Base-by-base conservation (phyloP, 2,888 invertebrate genomes). In the Horisme vitalbata region DNA sequence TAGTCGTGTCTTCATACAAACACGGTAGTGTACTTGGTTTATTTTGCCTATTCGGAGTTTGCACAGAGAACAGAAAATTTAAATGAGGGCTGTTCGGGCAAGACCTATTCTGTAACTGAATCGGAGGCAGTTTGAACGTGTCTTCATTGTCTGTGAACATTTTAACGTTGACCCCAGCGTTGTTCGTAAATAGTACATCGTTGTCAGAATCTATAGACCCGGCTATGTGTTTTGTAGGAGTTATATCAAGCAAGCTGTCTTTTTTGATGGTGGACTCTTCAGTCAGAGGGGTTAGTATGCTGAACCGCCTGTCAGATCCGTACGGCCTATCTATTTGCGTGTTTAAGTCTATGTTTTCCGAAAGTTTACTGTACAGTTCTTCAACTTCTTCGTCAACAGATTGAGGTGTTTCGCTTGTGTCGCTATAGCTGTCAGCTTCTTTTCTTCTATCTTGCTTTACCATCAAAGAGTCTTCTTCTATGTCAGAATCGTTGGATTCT, bases 401-500 rank as follows among this genome's bases (percentile, higher is more conserved):
- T 44, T 69, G 73, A 1, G 77, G 69, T 3, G 75, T 59, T 20
- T 63, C 69, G 50, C 70, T 75, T 0, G 52, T 56, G n/a, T 75
- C 75, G 41, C 73, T 77, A 6, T 50, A 43, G 20, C 56, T 57
- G 6, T 64, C 64, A 21, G 9, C 46, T 18, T 57, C 54, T 3
- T 34, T 38, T 24, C 52, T 56, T 2, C 2, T 35, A 15, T 63
- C 59, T 30, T 38, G 53, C 12, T 55, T 55, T 57, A 72, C 75
- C 57, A 73, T 72, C n/a, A 87, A 65, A 1, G 87, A 88, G 53
- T 87, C 87, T 50, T 78, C 79, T 39, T 86, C 87, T 1, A 85
- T 64, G 45, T 85, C 81, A 2, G 76, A 69, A 41, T 34, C 30
- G n/a, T 57, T 60, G 2, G 71, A 35, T 6, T 56, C 58, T 5